A percentile compares a stretch with the other conserved stretches of the same genome.
Conservation (phyloP, 2,888 invertebrate genomes). For the Trichopria drosophilae region DNA sequence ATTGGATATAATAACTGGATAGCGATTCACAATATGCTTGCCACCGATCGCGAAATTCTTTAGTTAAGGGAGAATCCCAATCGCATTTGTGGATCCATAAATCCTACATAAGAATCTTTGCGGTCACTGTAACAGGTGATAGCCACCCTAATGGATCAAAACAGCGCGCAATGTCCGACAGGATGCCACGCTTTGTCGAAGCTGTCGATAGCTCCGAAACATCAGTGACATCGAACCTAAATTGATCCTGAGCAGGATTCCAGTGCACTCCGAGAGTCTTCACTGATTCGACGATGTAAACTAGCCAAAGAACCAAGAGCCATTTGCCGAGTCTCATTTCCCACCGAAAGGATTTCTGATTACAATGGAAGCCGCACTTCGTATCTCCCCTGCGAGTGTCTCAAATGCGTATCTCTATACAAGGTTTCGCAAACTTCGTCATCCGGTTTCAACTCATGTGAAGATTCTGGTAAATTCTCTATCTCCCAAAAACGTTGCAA, state of each 20-base stretch:
- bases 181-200: constrained; percentile 18
- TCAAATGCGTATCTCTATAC: constrained; percentile 1
- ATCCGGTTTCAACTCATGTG: not conserved
- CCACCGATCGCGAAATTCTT: constrained; percentile 7
- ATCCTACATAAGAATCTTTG: constrained; percentile 28
- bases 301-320: not conserved
- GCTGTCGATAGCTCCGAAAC: constrained; percentile 1
- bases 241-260: constrained; percentile 9
- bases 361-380: not conserved
- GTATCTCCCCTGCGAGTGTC: not conserved
- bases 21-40: constrained; percentile 8
- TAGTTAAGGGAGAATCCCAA: constrained; percentile 13
- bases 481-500: constrained; percentile 1
- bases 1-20: not conserved
- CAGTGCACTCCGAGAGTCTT: constrained; percentile 20
- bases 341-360: not conserved
- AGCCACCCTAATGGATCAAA: constrained; percentile 31
- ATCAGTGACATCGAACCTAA: constrained; percentile 7
- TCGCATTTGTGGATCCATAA: no score
- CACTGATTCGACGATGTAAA: constrained; percentile 10
- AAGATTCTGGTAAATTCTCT: not conserved
- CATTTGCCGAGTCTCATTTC: not conserved
- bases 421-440: constrained; percentile 2
- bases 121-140: no score
- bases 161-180: constrained; percentile 18